Evolutionary conservation across 2,113 vertebrate genomes (phyloP).

Genomic region (Amphiprion percula): DNA sequence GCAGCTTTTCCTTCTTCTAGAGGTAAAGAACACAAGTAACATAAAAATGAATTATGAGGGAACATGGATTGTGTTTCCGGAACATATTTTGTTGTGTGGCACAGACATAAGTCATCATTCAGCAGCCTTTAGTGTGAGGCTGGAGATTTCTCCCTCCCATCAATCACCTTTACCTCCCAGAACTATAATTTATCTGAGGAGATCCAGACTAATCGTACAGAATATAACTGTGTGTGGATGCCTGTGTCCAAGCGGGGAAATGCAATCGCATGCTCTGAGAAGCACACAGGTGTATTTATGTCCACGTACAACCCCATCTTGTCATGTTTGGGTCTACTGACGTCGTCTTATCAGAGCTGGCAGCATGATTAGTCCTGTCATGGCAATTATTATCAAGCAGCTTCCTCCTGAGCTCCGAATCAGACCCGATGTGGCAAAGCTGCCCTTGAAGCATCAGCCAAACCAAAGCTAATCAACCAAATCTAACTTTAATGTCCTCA

Average conservation of each 20-base stretch:
- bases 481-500: slow-evolving; percentile 6
- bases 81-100: not conserved
- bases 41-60: slow-evolving; percentile 16
- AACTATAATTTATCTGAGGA: slow-evolving; percentile 4
- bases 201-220: not conserved
- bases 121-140: not conserved
- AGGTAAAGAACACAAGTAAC: slow-evolving; percentile 1
- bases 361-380: slow-evolving; percentile 64
- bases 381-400: slow-evolving; percentile 22
- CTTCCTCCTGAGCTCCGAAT: slow-evolving; percentile 4
- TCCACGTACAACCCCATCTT: not conserved
- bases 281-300: not conserved
- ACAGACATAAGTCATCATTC: slow-evolving; percentile 6
- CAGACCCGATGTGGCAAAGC: slow-evolving; percentile 5
- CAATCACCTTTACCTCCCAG: not conserved
- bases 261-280: not conserved
- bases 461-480: slow-evolving; percentile 10
- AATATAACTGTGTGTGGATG: not conserved
- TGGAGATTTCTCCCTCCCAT: not conserved
- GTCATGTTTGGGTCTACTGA: slow-evolving; percentile 2
- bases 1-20: not conserved
- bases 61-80: not conserved
- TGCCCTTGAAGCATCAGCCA: slow-evolving; percentile 10
- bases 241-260: not conserved
- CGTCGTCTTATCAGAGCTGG: slow-evolving; percentile 45